Conservation (phyloP, 1,140 invertebrate species). For the Drepana arcuata region DNA sequence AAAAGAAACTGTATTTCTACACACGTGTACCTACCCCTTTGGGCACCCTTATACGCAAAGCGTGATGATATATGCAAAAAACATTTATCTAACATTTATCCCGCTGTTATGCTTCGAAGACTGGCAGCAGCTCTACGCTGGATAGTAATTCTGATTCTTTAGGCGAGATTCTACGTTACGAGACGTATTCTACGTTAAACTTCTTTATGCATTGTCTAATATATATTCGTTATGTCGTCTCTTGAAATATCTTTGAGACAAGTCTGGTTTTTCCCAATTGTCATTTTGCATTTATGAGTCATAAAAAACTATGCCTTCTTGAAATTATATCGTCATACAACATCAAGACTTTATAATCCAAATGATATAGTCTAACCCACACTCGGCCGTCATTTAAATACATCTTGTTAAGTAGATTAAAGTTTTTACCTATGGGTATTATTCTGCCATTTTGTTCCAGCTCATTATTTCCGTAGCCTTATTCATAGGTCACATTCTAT, state of each 20-base stretch:
- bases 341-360: slow-evolving; percentile 18
- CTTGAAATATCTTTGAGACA: too few relatives aligned
- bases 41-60: too few relatives aligned
- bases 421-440: slow-evolving; percentile 30
- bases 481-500: slow-evolving; percentile 25
- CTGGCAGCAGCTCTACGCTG: too few relatives aligned
- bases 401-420: slow-evolving; percentile 33
- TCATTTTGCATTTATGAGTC: too few relatives aligned
- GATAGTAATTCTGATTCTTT: too few relatives aligned
- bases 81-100: neutral
- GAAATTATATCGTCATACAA: slow-evolving; percentile 15
- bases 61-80: neutral
- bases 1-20: slow-evolving; percentile 7
- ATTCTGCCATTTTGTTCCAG: slow-evolving; percentile 12
- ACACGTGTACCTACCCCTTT: too few relatives aligned
- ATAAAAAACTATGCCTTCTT: slow-evolving; percentile 6
- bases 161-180: too few relatives aligned
- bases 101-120: too few relatives aligned
- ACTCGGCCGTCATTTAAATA: slow-evolving; percentile 25
- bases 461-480: slow-evolving; percentile 14
- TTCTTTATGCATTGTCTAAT: too few relatives aligned
- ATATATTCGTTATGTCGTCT: too few relatives aligned
- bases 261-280: too few relatives aligned
- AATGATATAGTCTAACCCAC: slow-evolving; percentile 28
- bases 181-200: too few relatives aligned